Evolutionary conservation across 2,113 vertebrate species (phyloP), one percentile per base, ranked within the genome.

Genomic region (Cygnus atratus): DNA sequence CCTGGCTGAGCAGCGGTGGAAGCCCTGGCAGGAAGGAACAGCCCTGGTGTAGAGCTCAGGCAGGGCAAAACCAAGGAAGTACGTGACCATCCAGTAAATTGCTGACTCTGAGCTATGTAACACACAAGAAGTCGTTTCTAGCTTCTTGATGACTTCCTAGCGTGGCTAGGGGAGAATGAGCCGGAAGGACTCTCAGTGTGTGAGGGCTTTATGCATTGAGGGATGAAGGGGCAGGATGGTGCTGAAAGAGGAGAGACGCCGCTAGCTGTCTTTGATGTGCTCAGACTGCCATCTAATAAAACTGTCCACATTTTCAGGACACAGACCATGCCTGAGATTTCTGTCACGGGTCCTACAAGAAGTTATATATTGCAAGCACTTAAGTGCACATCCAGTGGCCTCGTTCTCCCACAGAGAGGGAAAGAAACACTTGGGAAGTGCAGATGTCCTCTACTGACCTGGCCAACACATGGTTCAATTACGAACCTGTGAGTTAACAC

Each of bases 301-400:
- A 88, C 86, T 84, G 90, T 78, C 91, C 61, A 59, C 55, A 48
- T 88, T 86, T 84, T 90, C 88, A 84, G 83, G 86, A 94, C n/a
- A 84, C 41, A 94, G 80, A 84, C 65, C 86, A 84, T 84, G 91
- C 61, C 86, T 91, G 52, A 83, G 79, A 93, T 88, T 87, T 86
- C 90, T 96, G 90, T 84, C 86, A 81, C 6, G 13, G 76, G 31
- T 90, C 68, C 84, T 63, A 63, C 31, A 80, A 88, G 63, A 86
- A 74, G 29, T 71, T 81, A 88, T 44, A 80, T 71, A 94, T 95
- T 93, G 73, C 59, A 74, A 93, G 73, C 73, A 93, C 43, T 92
- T 86, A 92, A 93, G 73, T 0, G 0, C 59, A 94, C 41, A 83
- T 54, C 55, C 86, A 70, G 71, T 41, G 79, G 68, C 46, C 50